Percentiles rank a stretch among this genome's conserved stretches.
Conservation (phyloP, 2,113 vertebrate genomes). For the Carettochelys insculpta region DNA sequence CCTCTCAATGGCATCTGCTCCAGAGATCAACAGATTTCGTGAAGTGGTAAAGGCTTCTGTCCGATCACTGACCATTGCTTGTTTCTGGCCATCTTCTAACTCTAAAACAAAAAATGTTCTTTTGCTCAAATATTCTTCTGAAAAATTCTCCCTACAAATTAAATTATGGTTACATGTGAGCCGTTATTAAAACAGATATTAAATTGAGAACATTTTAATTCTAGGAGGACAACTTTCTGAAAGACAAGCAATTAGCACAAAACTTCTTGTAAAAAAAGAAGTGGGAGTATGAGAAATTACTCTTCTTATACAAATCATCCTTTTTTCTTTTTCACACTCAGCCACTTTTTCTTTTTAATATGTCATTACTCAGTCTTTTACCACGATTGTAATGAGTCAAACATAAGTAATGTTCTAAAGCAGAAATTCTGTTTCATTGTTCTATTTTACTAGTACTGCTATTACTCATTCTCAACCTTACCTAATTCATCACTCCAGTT, state of each 20-base stretch:
- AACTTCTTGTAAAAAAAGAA: neutral
- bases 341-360: neutral
- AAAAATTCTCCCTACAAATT: slow-evolving; percentile 22
- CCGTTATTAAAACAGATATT: neutral
- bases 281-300: neutral
- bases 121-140: slow-evolving; percentile 6
- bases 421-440: neutral
- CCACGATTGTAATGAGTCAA: neutral
- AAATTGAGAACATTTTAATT: neutral
- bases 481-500: neutral
- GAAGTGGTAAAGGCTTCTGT: slow-evolving; percentile 98
- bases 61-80: slow-evolving; percentile 94
- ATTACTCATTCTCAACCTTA: neutral
- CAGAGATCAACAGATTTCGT: slow-evolving; percentile 93
- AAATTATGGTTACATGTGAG: neutral
- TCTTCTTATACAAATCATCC: neutral
- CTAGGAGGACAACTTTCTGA: neutral
- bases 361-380: neutral
- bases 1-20: slow-evolving; percentile 96
- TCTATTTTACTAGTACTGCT: neutral
- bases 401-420: neutral
- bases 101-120: slow-evolving; percentile 73
- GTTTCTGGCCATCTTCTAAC: slow-evolving; percentile 88
- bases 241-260: neutral
- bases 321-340: neutral